Conservation (phyloP, 2,797 vertebrate species). For the Sparidentex hasta region DNA sequence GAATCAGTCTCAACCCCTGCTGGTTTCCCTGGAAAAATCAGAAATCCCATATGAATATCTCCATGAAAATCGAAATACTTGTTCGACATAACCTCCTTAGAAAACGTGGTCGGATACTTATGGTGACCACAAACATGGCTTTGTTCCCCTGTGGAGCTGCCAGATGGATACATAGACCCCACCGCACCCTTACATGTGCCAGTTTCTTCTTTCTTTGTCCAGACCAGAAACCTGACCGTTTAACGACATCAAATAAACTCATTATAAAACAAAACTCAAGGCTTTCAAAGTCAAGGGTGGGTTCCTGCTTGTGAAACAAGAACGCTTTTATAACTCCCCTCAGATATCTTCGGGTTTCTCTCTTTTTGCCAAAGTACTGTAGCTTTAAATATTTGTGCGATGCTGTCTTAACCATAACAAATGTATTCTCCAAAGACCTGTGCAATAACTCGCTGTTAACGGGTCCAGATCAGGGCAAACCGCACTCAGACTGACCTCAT, state of each 20-base stretch:
- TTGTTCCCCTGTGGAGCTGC: slow-evolving; percentile 36
- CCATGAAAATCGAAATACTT: slow-evolving; percentile 29
- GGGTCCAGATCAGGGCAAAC: slow-evolving; percentile 40
- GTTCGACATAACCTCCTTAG: slow-evolving; percentile 12
- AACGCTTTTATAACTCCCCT: slow-evolving; percentile 60
- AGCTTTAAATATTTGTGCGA: slow-evolving; percentile 74
- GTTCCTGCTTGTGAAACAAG: slow-evolving; percentile 45
- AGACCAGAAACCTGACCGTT: slow-evolving; percentile 7
- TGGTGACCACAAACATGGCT: slow-evolving; percentile 32
- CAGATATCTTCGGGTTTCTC: slow-evolving; percentile 45
- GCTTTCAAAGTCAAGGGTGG: slow-evolving; percentile 44
- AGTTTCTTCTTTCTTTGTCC: slow-evolving; percentile 3
- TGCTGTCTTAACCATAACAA: slow-evolving; percentile 68
- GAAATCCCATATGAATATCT: slow-evolving; percentile 24
- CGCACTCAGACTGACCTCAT: slow-evolving; percentile 47
- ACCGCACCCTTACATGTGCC: slow-evolving; percentile 21
- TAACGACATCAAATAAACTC: slow-evolving; percentile 2
- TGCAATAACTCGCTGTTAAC: slow-evolving; percentile 5
- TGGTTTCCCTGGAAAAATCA: slow-evolving; percentile 5
- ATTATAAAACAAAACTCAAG: slow-evolving; percentile 13
- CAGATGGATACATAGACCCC: slow-evolving; percentile 38
- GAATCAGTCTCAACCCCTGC: background rate
- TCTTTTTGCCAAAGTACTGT: slow-evolving; percentile 49
- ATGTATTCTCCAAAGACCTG: slow-evolving; percentile 56
- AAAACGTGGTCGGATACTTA: slow-evolving; percentile 17